These are phyloP conservation scores for Sapayoa aenigma DNA, from an alignment of 2,113 vertebrate genomes.

Conservation along the genomic window DNA sequence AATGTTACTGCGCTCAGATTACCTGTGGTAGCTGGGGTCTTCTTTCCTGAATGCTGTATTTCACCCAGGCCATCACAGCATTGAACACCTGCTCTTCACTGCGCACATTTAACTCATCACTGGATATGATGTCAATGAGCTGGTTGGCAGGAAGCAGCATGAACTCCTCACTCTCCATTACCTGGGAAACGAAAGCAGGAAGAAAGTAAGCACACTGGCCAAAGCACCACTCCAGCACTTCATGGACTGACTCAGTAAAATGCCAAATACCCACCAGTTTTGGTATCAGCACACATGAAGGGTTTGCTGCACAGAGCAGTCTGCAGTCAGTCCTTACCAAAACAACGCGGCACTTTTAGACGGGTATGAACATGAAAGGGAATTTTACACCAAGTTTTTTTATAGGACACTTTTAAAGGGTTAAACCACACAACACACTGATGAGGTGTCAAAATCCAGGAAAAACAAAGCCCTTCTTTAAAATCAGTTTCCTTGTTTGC, in stretches of 20 bases:
- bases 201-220: neutral
- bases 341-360: neutral
- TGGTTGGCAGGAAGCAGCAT: conserved; percentile 98
- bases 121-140: conserved; percentile 98
- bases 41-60: conserved; percentile 97
- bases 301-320: neutral
- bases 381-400: neutral
- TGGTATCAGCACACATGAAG: neutral
- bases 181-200: conserved; percentile 66
- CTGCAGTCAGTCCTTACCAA: neutral
- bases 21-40: conserved; percentile 96
- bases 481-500: neutral
- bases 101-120: conserved; percentile 95
- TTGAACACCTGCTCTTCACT: conserved; percentile 99
- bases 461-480: neutral
- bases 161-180: conserved; percentile 99
- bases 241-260: neutral
- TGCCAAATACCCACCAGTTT: neutral
- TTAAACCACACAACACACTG: neutral
- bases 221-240: neutral
- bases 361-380: neutral
- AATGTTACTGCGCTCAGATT: neutral
- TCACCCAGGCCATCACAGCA: conserved; percentile 98
- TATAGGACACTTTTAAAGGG: neutral
- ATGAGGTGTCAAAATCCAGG: neutral